Base-by-base conservation (phyloP, 2,888 invertebrate genomes). In the Dasysyrphus tricinctus region DNA sequence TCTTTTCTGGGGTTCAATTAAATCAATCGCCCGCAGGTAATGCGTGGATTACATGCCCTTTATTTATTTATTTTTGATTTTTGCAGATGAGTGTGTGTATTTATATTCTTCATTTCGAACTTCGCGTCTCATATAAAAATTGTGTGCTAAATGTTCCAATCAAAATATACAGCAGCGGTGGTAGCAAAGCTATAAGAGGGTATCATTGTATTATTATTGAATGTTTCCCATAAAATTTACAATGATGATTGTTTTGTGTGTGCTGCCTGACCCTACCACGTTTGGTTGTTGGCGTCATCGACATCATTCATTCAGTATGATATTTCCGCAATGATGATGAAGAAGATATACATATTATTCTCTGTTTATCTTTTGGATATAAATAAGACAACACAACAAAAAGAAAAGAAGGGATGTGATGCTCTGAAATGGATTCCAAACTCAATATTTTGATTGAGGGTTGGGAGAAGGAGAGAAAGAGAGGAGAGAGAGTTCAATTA, bases 91-190 rank as follows among this genome's bases (percentile, higher is more conserved):
- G 39, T 54, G 24, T 54, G 19, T n/a, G 69, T 19, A 51, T n/a
- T n/a, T 29, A 29, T n/a, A 7, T 8, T 9, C 16, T 47, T 16
- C 14, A 6, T 39, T 19, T 3, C 39, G 24, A 47, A 34, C 19
- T 61, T 39, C 39, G 11, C 44, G 4, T 32, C 34, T 61, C 37
- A 12, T 47, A 69, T 49, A 78, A 80, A 47, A 29, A 54, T 69
- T 80, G 72, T 85, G 84, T 76, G 84, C 80, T 80, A 85, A 85
- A 85, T 85, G 69, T 85, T 85, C 77, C 76, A 85, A 85, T 80
- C 84, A 85, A 76, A 82, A 78, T 39, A 51, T 29, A n/a, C 32
- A 2, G 0, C 6, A n/a, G 16, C 37, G 5, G 14, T 51, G 44
- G 47, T 11, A 34, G 39, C 24, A 34, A 59, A 19, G 39, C 14